Conservation (phyloP, 2,888 invertebrate species). For the Drosophila cognata region DNA sequence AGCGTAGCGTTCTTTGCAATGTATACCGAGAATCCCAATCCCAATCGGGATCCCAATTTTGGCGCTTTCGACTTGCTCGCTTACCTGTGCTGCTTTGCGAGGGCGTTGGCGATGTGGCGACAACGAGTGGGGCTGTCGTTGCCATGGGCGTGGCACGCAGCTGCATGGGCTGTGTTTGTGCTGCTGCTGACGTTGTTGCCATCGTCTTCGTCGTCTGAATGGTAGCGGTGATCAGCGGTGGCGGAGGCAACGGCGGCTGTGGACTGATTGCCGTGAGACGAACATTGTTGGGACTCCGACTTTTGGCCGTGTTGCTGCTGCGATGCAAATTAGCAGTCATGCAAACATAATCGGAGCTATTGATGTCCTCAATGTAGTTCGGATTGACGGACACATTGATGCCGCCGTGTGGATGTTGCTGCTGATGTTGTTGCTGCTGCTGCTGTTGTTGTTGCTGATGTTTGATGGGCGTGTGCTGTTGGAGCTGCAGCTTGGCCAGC, state of each 20-base stretch:
- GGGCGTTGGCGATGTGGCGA: slow-evolving; percentile 88
- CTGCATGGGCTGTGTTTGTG: slow-evolving; percentile 50
- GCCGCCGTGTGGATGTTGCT: slow-evolving; percentile 46
- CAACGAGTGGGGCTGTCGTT: slow-evolving; percentile 64
- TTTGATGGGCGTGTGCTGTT: slow-evolving; percentile 82
- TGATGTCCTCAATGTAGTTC: slow-evolving; percentile 88
- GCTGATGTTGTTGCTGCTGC: slow-evolving; percentile 36
- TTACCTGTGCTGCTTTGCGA: slow-evolving; percentile 88
- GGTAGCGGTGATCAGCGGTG: slow-evolving; percentile 2
- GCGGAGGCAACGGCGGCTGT: slow-evolving; percentile 35
- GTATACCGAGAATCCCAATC: background rate
- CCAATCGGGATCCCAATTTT: background rate
- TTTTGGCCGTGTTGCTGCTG: slow-evolving; percentile 38
- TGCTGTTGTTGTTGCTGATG: slow-evolving; percentile 65
- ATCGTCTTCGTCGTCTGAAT: slow-evolving; percentile 43
- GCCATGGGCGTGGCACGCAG: slow-evolving; percentile 51
- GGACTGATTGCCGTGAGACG: slow-evolving; percentile 48
- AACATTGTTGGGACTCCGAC: slow-evolving; percentile 47
- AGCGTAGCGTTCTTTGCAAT: background rate
- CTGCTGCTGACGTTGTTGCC: slow-evolving; percentile 46
- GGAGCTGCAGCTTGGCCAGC: slow-evolving; percentile 73
- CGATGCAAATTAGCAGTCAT: slow-evolving; percentile 90
- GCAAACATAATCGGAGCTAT: slow-evolving; percentile 93
- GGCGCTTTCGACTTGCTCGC: background rate
- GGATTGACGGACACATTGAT: slow-evolving; percentile 84